Percentiles rank a stretch among this genome's conserved stretches.
phyloP scores from a whole-genome alignment of 2,797 vertebrate genomes.

The Lepilemur ruficaudatus region DNA sequence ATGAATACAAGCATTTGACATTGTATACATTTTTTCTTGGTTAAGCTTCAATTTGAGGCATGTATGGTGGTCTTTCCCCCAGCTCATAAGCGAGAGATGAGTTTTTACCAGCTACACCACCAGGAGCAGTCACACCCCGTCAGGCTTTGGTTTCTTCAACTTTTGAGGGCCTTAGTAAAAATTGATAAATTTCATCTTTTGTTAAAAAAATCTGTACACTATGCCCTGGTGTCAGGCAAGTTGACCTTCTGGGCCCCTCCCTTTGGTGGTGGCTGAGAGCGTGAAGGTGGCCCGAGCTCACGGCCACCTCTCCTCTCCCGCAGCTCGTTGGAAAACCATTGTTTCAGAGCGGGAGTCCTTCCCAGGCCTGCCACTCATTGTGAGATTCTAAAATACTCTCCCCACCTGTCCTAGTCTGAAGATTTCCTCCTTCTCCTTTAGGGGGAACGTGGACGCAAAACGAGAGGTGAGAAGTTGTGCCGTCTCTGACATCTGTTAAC shows the following conservation, averaged over 20 bases:
- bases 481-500: slow-evolving; percentile 30
- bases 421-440: background rate
- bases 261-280: accelerated
- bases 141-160: background rate
- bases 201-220: background rate
- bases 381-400: background rate
- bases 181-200: background rate
- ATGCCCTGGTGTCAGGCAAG: background rate
- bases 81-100: background rate
- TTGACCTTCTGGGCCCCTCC: background rate
- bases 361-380: background rate
- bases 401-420: background rate
- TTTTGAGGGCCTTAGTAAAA: too few species aligned
- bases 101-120: background rate
- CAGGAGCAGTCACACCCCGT: accelerated
- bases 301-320: background rate
- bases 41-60: background rate
- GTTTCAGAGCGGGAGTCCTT: background rate
- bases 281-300: too few species aligned
- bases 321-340: background rate
- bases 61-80: background rate
- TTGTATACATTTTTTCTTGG: background rate
- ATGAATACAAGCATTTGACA: background rate
- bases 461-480: background rate
- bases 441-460: background rate